Base-by-base conservation (phyloP, 1,140 invertebrate genomes). In the Aphelinus atriplicis region DNA sequence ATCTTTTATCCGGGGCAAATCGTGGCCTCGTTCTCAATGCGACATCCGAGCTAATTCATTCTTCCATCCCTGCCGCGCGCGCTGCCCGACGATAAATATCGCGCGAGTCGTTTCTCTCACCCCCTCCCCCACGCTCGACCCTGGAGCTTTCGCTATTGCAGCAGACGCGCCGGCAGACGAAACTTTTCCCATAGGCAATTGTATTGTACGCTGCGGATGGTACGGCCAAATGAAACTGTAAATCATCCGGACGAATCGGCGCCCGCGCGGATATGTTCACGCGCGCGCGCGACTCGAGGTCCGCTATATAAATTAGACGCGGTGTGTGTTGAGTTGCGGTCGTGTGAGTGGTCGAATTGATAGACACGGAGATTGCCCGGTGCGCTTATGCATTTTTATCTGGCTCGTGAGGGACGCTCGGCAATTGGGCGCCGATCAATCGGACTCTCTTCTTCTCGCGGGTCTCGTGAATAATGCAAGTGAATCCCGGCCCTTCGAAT, bases 141-240 rank as follows among this genome's bases (percentile, higher is more conserved):
- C 9, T 57, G 4, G 56, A 4, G 56, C 26, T 57, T 10, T 3
- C 1, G 56, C 56, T 3, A 43, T 60, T 50, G 46, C 0, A 60
- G n/a, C 55, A 2, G 7, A 26, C 26, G 26, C 26, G 26, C 26
- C 26, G 26, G 26, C n/a, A 58, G 53, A 58, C 55, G 53, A 61
- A 73, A 73, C 7, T 73, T 73, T 60, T 58, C 64, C 56, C 4
- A 1, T 26, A n/a, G 42, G 7, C 10, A 50, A 55, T 57, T 55
- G 63, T n/a, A 26, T 26, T 26, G 26, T 26, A 26, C 10, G 7
- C 10, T 1, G 9, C 45, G 55, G 55, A n/a, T 45, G 10, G 72
- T 58, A 0, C 45, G 42, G 9, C 51, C 42, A 43, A 76, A 78
- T 78, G 77, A 76, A 75, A 78, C 69, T 76, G 58, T 76, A 62